phyloP scores from a whole-genome alignment of 2,797 vertebrate species.

The Oceanodroma leucorhoa region DNA sequence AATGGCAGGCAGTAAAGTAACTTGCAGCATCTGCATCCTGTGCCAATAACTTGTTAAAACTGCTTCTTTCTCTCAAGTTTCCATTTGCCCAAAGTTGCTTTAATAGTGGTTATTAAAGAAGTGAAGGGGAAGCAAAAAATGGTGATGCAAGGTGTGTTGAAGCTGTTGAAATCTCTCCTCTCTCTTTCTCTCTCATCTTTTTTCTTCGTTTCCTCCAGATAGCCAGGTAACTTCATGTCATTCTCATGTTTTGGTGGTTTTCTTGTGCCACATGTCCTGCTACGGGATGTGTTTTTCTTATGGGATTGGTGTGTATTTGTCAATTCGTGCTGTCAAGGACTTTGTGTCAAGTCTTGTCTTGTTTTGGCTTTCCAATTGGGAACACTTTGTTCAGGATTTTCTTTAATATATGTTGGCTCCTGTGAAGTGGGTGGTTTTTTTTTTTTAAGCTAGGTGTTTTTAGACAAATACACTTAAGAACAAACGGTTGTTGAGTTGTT shows the following conservation, averaged over 20 bases:
- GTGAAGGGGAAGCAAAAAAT: background rate
- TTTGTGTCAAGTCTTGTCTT: conserved; percentile 33
- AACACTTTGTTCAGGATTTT: conserved; percentile 3
- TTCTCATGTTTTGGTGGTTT: background rate
- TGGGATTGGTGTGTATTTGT: background rate
- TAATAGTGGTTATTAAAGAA: conserved; percentile 54
- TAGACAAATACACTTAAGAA: background rate
- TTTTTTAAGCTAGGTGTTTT: background rate
- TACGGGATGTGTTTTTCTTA: background rate
- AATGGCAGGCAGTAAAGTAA: conserved; percentile 5
- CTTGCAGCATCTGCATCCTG: background rate
- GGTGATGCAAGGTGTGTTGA: conserved; percentile 12
- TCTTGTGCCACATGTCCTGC: background rate
- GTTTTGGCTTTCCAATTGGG: conserved; percentile 20
- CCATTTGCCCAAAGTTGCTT: conserved; percentile 47
- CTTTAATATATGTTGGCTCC: background rate
- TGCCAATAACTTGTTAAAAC: conserved; percentile 64
- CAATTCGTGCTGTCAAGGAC: background rate
- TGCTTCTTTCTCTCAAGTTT: conserved; percentile 55
- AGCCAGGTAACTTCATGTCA: background rate
- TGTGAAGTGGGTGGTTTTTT: background rate
- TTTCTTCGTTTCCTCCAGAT: rapidly evolving
- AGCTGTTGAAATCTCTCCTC: conserved; percentile 12
- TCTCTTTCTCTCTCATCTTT: background rate
- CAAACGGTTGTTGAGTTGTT: background rate